phyloP scores from a whole-genome alignment of 2,113 vertebrate genomes.

The Callithrix jacchus region DNA sequence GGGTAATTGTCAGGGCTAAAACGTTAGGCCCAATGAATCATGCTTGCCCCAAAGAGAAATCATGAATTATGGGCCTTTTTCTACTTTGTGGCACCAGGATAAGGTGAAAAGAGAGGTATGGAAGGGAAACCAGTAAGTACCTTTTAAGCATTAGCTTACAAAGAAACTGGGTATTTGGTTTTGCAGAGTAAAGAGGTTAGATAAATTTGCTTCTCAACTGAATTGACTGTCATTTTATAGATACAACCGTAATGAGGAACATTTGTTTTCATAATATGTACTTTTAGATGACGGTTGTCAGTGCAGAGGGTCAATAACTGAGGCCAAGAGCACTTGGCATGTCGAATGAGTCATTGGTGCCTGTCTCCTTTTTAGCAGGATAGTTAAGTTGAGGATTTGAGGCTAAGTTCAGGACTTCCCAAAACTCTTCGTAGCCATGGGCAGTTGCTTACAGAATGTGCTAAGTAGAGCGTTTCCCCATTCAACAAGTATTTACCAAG shows the following conservation, averaged over 20 bases:
- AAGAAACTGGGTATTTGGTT: not conserved
- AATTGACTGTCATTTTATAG: conserved; percentile 6
- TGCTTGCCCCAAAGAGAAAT: conserved; percentile 33
- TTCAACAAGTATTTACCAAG: not conserved
- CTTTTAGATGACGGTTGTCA: not conserved
- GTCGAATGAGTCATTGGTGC: not conserved
- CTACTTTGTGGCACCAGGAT: not conserved
- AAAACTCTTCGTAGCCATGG: not conserved
- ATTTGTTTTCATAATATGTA: not conserved
- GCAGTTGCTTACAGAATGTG: not conserved
- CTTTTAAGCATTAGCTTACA: not conserved
- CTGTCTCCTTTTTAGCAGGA: not conserved
- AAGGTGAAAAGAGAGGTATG: not conserved
- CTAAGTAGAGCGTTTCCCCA: not conserved
- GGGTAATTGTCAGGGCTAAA: not conserved
- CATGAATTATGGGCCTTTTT: not conserved
- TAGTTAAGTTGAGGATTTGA: conserved; percentile 14
- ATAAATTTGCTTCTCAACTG: not conserved
- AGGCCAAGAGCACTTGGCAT: not conserved
- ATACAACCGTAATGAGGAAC: not conserved
- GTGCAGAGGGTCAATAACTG: not conserved
- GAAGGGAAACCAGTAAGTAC: not conserved
- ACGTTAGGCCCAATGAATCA: conserved; percentile 10
- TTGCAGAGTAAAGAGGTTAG: not conserved
- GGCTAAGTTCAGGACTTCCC: not conserved